Conservation (phyloP, 2,113 vertebrate genomes). For the Pavo muticus region DNA sequence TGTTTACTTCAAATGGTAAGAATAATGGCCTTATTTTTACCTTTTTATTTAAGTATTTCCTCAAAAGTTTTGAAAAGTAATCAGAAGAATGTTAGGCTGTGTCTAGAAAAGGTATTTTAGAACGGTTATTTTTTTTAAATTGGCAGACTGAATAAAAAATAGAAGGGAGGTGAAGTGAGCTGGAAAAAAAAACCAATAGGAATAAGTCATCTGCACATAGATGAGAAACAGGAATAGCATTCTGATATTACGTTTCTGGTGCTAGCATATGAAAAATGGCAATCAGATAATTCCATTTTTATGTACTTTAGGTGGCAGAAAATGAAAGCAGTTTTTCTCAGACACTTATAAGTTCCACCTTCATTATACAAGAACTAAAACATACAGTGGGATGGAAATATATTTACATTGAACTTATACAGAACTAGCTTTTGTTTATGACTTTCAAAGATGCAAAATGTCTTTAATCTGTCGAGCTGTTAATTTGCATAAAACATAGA, state of each 20-base stretch:
- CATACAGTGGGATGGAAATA: slow-evolving; percentile 35
- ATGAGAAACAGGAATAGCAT: slow-evolving; percentile 29
- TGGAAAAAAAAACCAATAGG: neutral
- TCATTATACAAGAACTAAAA: neutral
- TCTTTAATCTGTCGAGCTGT: slow-evolving; percentile 44
- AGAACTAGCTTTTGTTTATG: slow-evolving; percentile 50
- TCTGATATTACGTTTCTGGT: slow-evolving; percentile 43
- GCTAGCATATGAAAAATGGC: slow-evolving; percentile 52
- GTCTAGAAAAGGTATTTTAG: slow-evolving; percentile 47
- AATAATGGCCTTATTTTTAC: slow-evolving; percentile 37
- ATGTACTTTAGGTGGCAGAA: slow-evolving; percentile 2
- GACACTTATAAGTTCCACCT: slow-evolving; percentile 30
- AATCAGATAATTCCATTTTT: slow-evolving; percentile 38
- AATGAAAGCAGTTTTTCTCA: slow-evolving; percentile 48
- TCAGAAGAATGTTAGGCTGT: neutral
- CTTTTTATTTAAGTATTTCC: slow-evolving; percentile 12
- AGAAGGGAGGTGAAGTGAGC: slow-evolving; percentile 6
- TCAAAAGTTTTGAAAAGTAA: slow-evolving; percentile 9
- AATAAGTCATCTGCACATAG: slow-evolving; percentile 9
- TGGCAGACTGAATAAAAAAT: slow-evolving; percentile 16
- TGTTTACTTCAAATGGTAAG: slow-evolving; percentile 87
- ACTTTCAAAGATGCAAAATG: slow-evolving; percentile 28
- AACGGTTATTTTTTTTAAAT: neutral
- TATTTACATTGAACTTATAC: slow-evolving; percentile 36
- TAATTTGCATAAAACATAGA: slow-evolving; percentile 42